Conservation (phyloP, 2,113 vertebrate species). For the Arenaria interpres region DNA sequence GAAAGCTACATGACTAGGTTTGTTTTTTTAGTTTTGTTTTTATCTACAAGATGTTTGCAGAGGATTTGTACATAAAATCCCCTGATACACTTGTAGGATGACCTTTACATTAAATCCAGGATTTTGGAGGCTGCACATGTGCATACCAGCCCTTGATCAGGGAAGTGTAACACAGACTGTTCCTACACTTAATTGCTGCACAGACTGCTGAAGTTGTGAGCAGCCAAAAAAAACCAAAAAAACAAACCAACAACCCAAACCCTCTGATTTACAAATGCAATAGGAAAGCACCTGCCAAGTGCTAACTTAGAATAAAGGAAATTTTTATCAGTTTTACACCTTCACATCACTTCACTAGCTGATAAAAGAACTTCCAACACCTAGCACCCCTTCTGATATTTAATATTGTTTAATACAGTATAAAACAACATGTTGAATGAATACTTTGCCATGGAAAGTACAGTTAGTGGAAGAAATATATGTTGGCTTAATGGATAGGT, state of each 20-base stretch:
- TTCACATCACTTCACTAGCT: neutral
- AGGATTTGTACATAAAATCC: neutral
- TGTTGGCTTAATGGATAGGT: neutral
- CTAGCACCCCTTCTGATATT: neutral
- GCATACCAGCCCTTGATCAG: neutral
- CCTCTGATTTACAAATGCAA: neutral
- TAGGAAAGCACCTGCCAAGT: neutral
- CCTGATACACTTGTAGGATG: neutral
- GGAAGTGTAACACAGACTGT: neutral
- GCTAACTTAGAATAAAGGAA: neutral
- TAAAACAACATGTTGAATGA: neutral
- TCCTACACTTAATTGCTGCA: neutral
- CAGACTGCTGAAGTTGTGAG: neutral
- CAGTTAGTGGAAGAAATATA: neutral
- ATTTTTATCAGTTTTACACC: neutral
- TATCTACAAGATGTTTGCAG: neutral
- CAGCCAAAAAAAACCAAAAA: neutral
- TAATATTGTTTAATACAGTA: neutral
- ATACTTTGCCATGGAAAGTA: neutral
- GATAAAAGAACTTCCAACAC: neutral
- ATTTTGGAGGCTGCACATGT: neutral
- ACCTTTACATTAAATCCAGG: neutral
- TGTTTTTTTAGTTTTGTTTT: neutral
- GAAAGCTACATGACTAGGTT: neutral
- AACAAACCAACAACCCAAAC: accelerated